Percentiles rank a stretch among this genome's conserved stretches.
Evolutionary conservation across 1,140 invertebrate species (phyloP).

Genomic region (Charaxes varanes): DNA sequence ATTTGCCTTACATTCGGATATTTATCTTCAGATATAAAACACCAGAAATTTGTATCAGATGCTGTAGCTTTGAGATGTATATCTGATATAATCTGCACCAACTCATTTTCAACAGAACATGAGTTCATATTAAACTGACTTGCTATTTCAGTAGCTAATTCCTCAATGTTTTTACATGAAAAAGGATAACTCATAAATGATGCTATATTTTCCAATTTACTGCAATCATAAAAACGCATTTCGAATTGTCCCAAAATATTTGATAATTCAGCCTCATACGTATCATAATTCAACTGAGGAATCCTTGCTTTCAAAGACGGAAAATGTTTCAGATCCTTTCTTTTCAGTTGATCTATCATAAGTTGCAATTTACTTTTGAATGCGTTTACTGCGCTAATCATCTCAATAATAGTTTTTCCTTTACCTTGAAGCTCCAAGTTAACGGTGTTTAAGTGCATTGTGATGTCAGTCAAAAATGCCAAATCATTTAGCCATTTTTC

Average conservation of each 20-base stretch:
- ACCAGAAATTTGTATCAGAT: no score
- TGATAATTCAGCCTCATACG: slow-evolving; percentile 17
- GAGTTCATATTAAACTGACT: slow-evolving; percentile 25
- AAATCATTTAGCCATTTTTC: no score
- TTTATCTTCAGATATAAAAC: no score
- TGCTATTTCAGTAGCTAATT: slow-evolving; percentile 31
- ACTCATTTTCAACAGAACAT: no score
- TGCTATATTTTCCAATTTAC: slow-evolving; percentile 31
- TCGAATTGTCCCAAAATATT: slow-evolving; percentile 22
- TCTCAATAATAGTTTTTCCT: slow-evolving; percentile 26
- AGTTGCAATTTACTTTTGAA: slow-evolving; percentile 20
- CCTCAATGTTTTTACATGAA: slow-evolving; percentile 28
- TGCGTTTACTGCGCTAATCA: slow-evolving; percentile 25
- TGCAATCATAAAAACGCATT: slow-evolving; percentile 21
- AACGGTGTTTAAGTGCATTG: no score
- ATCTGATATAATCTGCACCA: no score
- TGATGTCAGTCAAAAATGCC: no score
- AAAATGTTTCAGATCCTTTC: no score
- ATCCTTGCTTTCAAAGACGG: not conserved
- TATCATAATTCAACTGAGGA: not conserved
- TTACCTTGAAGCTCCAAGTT: slow-evolving; percentile 28
- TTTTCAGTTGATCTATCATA: slow-evolving; percentile 21
- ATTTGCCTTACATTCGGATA: no score
- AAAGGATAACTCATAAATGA: slow-evolving; percentile 28
- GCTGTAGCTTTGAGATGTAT: no score